A percentile compares a stretch with the other conserved stretches of the same genome.
Evolutionary conservation across 2,113 vertebrate genomes (phyloP).

Genomic region (Chitala chitala): DNA sequence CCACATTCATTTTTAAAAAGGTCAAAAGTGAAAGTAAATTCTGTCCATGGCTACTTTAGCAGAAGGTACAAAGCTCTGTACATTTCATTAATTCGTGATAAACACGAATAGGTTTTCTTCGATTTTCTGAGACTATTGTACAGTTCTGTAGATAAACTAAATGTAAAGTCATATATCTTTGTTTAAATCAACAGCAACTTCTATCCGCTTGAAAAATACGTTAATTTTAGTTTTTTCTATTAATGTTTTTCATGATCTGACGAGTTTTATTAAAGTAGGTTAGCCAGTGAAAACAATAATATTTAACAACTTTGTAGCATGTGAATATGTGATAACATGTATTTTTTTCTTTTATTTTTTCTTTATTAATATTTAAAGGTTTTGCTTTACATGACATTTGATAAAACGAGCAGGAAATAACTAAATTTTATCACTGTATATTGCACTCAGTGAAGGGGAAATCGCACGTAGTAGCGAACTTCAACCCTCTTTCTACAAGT

Average conservation of each 20-base stretch:
- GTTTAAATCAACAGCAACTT: too few relatives aligned
- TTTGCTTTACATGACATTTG: neutral
- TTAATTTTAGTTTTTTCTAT: too few relatives aligned
- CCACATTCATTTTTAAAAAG: conserved; percentile 7
- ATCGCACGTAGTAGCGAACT: neutral
- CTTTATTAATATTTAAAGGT: neutral
- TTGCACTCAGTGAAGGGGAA: neutral
- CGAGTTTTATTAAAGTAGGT: too few relatives aligned
- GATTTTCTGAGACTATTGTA: neutral
- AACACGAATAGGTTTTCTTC: neutral
- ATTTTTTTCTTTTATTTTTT: neutral
- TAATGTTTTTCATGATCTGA: too few relatives aligned
- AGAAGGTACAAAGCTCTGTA: neutral
- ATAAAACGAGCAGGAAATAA: neutral
- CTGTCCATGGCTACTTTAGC: neutral
- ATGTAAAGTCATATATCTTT: too few relatives aligned
- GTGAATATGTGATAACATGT: too few relatives aligned
- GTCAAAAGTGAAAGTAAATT: conserved; percentile 12
- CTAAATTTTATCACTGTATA: neutral
- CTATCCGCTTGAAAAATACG: too few relatives aligned
- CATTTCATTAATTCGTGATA: neutral
- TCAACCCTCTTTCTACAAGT: neutral
- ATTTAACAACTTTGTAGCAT: too few relatives aligned
- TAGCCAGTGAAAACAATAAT: too few relatives aligned
- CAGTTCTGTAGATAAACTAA: neutral